Base-by-base conservation (phyloP, 2,797 vertebrate genomes). In the Anas bahamensis region DNA sequence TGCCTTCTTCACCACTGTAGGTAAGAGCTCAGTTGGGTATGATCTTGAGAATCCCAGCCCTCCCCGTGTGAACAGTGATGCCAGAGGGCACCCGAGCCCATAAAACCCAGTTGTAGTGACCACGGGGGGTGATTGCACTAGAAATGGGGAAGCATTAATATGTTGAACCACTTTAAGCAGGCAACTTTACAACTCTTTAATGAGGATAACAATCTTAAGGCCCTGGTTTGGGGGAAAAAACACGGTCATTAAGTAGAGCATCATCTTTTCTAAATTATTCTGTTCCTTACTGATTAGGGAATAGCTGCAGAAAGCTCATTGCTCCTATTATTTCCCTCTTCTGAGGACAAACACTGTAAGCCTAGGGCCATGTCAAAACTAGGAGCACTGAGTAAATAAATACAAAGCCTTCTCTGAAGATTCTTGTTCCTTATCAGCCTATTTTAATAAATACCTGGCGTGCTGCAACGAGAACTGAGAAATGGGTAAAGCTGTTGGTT, bases 131-230 rank as follows among this genome's bases (percentile, higher is more conserved):
- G 81, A 64, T 1, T 52, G 61, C 13, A 59, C 39, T 72, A 72
- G 69, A 72, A 93, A 75, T 77, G 81, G 75, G 60, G 71, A 72
- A 56, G 66, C 66, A 60, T 72, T 31, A 86, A 71, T 12, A 73
- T 52, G 60, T n/a, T n/a, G 72, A 87, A 72, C 15, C 26, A 56
- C 75, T 78, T 76, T 24, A 64, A 55, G 74, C 17, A 76, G 72
- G 82, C 57, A 71, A 92, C 37, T 90, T 88, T 53, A 95, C 19
- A 86, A 81, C 35, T 59, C 76, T 93, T 92, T 94, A 95, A 92
- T n/a, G 85, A 94, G 61, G 65, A 52, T 70, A 82, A 69, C 35
- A 57, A 71, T 90, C 83, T 89, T 55, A 83, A 4, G 33, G 87
- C 52, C 69, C 57, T 83, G 53, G 76, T 73, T 92, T 87, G 59